Conservation (phyloP, 2,888 invertebrate species). For the Vannuccia rotundouncinata region DNA sequence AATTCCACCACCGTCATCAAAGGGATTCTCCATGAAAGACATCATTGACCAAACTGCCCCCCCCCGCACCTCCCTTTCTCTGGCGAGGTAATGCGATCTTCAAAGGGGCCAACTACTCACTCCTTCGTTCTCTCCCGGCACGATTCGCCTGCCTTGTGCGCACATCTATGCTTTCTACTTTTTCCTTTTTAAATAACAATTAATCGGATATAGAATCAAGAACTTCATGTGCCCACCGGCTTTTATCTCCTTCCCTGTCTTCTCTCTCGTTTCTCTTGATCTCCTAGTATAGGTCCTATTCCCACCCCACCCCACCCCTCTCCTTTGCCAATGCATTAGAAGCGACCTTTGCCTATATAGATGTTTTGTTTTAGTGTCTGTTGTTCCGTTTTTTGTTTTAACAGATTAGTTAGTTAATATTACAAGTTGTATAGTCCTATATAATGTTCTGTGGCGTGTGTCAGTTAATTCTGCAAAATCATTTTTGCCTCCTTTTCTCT, state of each 20-base stretch:
- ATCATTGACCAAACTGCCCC: neutral
- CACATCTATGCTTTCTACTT: too few relatives aligned
- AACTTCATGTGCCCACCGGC: neutral
- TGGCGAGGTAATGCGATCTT: constrained; percentile 9
- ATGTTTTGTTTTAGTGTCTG: neutral
- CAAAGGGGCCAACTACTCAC: neutral
- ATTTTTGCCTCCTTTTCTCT: neutral
- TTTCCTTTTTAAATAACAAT: neutral
- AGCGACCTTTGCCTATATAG: too few relatives aligned
- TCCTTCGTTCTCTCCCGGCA: neutral
- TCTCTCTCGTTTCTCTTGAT: neutral
- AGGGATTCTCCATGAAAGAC: too few relatives aligned
- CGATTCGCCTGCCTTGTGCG: neutral
- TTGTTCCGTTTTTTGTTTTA: neutral
- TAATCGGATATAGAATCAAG: neutral
- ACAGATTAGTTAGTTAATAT: neutral
- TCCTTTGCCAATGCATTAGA: too few relatives aligned
- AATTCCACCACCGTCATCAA: too few relatives aligned
- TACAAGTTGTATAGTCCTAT: neutral
- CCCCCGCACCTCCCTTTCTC: neutral
- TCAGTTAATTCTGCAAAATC: neutral
- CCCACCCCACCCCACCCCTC: too few relatives aligned
- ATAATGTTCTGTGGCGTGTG: too few relatives aligned
- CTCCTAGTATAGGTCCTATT: too few relatives aligned
- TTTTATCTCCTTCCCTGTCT: neutral